Percentiles rank a stretch among this genome's conserved stretches.
Conservation (phyloP, 2,113 vertebrate genomes). For the Antennarius striatus region DNA sequence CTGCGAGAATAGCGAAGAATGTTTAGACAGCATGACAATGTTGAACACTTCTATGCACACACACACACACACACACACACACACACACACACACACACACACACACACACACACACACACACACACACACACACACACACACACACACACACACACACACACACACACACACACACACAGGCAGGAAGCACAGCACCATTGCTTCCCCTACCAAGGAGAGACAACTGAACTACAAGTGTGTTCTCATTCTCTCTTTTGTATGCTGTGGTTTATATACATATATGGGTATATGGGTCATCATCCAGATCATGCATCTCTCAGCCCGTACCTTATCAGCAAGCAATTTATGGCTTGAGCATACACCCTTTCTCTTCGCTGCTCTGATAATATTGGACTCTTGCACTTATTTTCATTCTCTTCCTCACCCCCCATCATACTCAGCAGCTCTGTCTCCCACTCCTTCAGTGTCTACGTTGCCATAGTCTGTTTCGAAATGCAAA, state of each 20-base stretch:
- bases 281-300: not conserved
- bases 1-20: slow-evolving; percentile 45
- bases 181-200: slow-evolving; percentile 14
- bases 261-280: slow-evolving; percentile 4
- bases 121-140: slow-evolving; percentile 4
- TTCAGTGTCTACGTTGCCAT: slow-evolving; percentile 9
- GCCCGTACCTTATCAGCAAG: slow-evolving; percentile 46
- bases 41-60: slow-evolving; percentile 18
- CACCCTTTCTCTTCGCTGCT: slow-evolving; percentile 12
- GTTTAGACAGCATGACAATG: slow-evolving; percentile 6
- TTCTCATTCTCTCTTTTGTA: slow-evolving; percentile 32
- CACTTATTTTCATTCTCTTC: slow-evolving; percentile 3
- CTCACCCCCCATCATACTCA: not conserved
- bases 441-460: not conserved
- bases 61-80: slow-evolving; percentile 3
- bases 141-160: not conserved
- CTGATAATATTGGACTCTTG: slow-evolving; percentile 11
- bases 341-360: slow-evolving; percentile 36
- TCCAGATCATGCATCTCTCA: slow-evolving; percentile 7
- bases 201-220: slow-evolving; percentile 21
- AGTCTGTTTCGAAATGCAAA: slow-evolving; percentile 18
- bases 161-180: not conserved
- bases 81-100: not conserved
- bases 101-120: not conserved
- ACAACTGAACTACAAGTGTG: slow-evolving; percentile 32